Evolutionary conservation across 2,797 vertebrate genomes (phyloP).

Genomic region (Sebastiscus albofasciatus): DNA sequence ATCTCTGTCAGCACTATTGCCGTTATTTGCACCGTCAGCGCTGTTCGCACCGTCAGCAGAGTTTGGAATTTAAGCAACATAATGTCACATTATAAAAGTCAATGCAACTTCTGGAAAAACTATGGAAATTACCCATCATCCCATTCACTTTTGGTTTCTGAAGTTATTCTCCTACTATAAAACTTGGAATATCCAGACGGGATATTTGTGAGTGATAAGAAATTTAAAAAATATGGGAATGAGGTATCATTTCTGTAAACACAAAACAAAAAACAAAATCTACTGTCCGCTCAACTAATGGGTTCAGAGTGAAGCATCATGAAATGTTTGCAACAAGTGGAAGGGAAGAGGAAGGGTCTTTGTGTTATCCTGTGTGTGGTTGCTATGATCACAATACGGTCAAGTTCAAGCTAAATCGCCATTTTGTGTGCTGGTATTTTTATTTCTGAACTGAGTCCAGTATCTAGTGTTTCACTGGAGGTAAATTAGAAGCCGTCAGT

Average conservation of each 20-base stretch:
- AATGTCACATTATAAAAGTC: background rate
- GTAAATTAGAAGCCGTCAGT: background rate
- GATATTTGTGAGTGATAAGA: background rate
- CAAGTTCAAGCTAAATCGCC: background rate
- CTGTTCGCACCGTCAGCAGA: background rate
- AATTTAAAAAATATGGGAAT: background rate
- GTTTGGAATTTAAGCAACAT: background rate
- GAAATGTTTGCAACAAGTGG: constrained; percentile 2
- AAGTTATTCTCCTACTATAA: background rate
- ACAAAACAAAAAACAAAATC: too few relatives aligned
- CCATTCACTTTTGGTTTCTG: background rate
- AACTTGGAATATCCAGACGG: background rate
- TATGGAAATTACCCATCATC: background rate
- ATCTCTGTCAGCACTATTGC: background rate
- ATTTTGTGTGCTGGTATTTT: constrained; percentile 5
- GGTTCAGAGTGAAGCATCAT: background rate
- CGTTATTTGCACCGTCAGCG: background rate
- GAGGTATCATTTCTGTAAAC: too few relatives aligned
- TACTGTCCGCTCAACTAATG: background rate
- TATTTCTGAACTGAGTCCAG: background rate
- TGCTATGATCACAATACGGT: constrained; percentile 34
- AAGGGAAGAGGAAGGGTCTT: background rate
- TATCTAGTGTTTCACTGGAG: background rate
- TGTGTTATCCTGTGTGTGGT: background rate
- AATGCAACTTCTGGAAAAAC: background rate